Conservation (phyloP, 2,113 vertebrate species). For the Struthidea cinerea region DNA sequence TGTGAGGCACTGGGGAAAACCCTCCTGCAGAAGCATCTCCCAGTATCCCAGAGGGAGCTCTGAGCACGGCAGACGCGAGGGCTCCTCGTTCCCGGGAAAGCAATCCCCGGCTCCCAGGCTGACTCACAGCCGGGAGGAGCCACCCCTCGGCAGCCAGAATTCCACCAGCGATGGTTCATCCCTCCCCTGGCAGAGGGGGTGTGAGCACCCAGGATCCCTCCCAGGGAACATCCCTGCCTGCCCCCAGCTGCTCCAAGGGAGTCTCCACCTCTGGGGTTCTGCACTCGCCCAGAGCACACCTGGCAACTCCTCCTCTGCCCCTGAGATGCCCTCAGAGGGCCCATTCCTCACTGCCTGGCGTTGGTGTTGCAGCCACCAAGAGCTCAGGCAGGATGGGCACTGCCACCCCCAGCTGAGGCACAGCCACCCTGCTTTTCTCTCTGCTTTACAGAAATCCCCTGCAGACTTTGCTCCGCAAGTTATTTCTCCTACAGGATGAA, state of each 20-base stretch:
- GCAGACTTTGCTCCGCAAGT: not conserved
- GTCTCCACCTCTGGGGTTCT: not conserved
- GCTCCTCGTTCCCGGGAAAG: not conserved
- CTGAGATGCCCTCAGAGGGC: not conserved
- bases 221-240: not conserved
- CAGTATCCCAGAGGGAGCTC: not conserved
- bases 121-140: not conserved
- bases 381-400: not conserved
- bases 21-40: not conserved
- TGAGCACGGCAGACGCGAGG: rapidly evolving
- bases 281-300: not conserved
- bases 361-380: not conserved
- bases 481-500: not conserved
- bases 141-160: not conserved
- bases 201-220: not conserved
- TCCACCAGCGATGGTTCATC: rapidly evolving
- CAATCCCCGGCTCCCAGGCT: not conserved
- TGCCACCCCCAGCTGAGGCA: not conserved
- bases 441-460: not conserved
- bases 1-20: rapidly evolving
- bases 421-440: not conserved
- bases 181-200: not conserved
- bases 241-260: not conserved
- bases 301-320: not conserved
- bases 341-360: not conserved